Conservation (phyloP, 2,888 invertebrate genomes). For the Lissocephala sabroskyi region DNA sequence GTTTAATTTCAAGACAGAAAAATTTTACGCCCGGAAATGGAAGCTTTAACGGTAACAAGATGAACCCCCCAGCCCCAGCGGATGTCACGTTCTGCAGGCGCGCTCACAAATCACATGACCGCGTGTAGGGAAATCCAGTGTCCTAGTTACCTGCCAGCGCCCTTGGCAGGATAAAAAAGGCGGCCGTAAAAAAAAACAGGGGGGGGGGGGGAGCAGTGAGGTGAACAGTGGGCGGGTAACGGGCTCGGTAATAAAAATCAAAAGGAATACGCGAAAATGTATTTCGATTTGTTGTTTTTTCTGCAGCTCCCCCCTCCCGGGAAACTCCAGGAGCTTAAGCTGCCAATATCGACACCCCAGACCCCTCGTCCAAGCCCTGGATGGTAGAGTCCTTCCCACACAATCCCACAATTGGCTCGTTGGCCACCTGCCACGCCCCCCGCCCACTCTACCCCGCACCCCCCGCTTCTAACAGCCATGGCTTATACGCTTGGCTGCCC, state of each 20-base stretch:
- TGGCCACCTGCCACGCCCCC: slow-evolving; percentile 9
- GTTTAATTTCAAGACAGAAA: neutral
- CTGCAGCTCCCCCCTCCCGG: neutral
- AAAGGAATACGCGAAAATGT: slow-evolving; percentile 48
- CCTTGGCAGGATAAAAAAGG: neutral
- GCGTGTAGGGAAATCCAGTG: no score
- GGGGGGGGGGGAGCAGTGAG: no score
- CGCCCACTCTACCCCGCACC: neutral
- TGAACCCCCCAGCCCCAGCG: no score
- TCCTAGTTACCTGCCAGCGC: no score
- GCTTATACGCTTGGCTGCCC: slow-evolving; percentile 51
- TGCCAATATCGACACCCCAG: slow-evolving; percentile 42
- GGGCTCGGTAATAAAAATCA: slow-evolving; percentile 44
- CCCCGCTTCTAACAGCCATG: slow-evolving; percentile 11
- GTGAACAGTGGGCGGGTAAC: no score
- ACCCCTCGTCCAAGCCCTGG: no score
- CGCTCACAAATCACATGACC: no score
- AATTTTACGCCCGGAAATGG: neutral
- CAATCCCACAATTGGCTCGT: slow-evolving; percentile 45
- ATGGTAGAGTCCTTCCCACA: no score
- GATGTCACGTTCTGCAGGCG: no score
- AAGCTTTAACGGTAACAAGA: neutral
- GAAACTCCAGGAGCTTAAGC: slow-evolving; percentile 37
- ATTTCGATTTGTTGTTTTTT: slow-evolving; percentile 47
- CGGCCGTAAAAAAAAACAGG: no score